These are phyloP conservation scores for Myzus persicae DNA, from an alignment of 1,140 invertebrate species.

Conservation along the genomic window DNA sequence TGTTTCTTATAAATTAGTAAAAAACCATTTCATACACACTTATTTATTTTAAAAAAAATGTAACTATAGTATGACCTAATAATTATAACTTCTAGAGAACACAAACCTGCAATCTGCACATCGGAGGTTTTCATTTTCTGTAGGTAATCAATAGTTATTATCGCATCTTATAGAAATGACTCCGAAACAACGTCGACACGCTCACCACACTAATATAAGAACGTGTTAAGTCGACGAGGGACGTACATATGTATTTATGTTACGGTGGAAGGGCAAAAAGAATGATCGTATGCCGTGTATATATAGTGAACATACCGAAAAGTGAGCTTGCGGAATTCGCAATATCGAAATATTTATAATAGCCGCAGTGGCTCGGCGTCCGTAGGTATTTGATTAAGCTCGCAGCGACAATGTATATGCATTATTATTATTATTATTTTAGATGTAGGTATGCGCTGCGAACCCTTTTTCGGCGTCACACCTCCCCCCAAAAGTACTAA, in stretches of 20 bases:
- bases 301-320: background rate
- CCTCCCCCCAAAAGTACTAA: background rate
- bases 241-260: background rate
- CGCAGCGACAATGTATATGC: background rate
- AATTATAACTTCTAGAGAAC: no score
- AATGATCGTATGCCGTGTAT: background rate
- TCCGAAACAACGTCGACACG: background rate
- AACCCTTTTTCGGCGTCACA: background rate
- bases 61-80: no score
- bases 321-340: background rate
- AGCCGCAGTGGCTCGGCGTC: background rate
- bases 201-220: background rate
- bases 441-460: background rate
- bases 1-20: no score
- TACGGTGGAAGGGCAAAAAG: background rate
- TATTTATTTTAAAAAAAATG: no score
- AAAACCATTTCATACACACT: no score
- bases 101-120: no score
- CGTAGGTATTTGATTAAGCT: conserved; percentile 2
- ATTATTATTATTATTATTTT: background rate
- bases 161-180: background rate
- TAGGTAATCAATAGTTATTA: background rate
- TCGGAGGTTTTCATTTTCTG: background rate
- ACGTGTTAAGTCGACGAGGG: background rate
- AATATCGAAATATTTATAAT: conserved; percentile 27